Evolutionary conservation across 2,797 vertebrate genomes (phyloP), one percentile per base, ranked within the genome.

Genomic region (Sebastes steindachneri): DNA sequence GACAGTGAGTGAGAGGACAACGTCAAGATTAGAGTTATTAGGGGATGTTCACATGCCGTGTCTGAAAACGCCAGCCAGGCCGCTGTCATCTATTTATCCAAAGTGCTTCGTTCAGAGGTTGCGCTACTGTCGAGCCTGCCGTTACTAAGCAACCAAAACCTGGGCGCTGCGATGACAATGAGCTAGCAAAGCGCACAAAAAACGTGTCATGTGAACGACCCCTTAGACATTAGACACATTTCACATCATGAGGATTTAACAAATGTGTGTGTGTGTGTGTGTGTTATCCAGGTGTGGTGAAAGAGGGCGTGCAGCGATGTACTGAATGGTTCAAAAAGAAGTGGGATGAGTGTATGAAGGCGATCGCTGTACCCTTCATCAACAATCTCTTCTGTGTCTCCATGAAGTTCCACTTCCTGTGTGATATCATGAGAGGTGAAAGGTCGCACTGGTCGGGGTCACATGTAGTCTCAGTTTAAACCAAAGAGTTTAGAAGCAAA

Each of bases 331-430:
- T 99, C 62, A 1, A 21, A 0, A 0, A 0, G 2, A 97, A 93
- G 82, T 88, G 97, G 65, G 0, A 1, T 0, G 51, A 77, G 0
- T 99, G 98, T 66, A 85, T 95, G 95, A 1, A n/a, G 0, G 8
- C 1, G 0, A 69, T 98, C 23, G 0, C 25, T 0, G 86, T 97
- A 2, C 97, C 97, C 0, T 4, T 99, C 60, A 21, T 99, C 88
- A 97, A 59, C 86, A 92, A 97, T 87, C 21, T 99, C 25, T 68
- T 99, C 45, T 99, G 98, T 74, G 48, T 97, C 14, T 96, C 97
- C 11, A 97, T 99, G 97, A 96, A 93, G 75, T 96, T 98, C 82
- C 82, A 92, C 63, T 96, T 97, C 90, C 83, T 99, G 77, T 99
- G 98, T 81, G 64, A 92, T 3, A 19, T 96, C 5, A 87, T 96